phyloP scores from a whole-genome alignment of 2,113 vertebrate species.

The Gila orcuttii region DNA sequence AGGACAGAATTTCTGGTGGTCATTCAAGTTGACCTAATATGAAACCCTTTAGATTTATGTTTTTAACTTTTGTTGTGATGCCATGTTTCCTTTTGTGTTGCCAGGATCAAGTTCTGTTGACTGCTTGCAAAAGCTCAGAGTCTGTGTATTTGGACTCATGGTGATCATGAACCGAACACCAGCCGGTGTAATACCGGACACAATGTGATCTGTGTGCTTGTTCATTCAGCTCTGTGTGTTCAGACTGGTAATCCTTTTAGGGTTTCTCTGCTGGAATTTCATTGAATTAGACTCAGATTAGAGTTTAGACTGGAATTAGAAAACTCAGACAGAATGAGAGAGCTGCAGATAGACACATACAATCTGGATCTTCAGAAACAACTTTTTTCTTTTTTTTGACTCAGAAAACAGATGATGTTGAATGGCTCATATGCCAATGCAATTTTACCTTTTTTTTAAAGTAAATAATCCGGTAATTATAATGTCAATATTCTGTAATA shows the following conservation, averaged over 20 bases:
- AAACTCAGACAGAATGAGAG: conserved; percentile 14
- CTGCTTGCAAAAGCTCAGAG: background rate
- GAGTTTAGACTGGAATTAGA: conserved; percentile 41
- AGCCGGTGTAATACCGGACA: conserved; percentile 47
- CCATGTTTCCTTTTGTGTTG: background rate
- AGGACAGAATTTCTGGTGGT: background rate
- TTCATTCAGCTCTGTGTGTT: conserved; percentile 47
- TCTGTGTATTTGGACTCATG: background rate
- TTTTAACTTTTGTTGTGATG: background rate
- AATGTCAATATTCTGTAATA: background rate
- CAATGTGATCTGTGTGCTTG: conserved; percentile 23
- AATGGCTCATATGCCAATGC: background rate
- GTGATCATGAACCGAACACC: conserved; percentile 6
- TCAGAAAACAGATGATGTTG: background rate
- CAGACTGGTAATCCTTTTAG: conserved; percentile 61
- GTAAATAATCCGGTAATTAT: background rate
- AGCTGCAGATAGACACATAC: background rate
- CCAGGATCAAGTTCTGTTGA: background rate
- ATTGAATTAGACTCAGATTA: conserved; percentile 59
- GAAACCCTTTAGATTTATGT: background rate
- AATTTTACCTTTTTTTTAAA: background rate
- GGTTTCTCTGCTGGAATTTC: conserved; percentile 56
- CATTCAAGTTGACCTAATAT: background rate
- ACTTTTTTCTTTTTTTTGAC: too few species aligned
- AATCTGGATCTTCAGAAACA: background rate